Evolutionary conservation across 2,113 vertebrate genomes (phyloP).

Genomic region (Rhineura floridana): DNA sequence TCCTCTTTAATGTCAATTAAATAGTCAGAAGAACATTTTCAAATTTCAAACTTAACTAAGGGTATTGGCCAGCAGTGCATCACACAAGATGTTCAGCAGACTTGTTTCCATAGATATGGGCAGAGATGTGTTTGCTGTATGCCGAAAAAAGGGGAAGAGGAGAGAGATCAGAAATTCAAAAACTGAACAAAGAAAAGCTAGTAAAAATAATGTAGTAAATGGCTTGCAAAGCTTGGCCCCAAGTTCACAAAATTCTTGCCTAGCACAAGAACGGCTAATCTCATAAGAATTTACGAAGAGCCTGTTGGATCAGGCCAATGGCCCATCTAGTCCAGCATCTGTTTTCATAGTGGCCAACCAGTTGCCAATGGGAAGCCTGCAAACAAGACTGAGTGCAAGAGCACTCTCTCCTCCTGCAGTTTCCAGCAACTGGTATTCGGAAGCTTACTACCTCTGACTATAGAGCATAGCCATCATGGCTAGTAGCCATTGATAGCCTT

Average conservation of each 20-base stretch:
- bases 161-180: background rate
- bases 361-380: too few relatives aligned
- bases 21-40: conserved; percentile 2
- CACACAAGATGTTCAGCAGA: conserved; percentile 17
- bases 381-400: too few relatives aligned
- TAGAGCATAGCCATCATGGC: too few relatives aligned
- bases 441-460: too few relatives aligned
- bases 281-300: background rate
- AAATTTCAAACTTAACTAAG: conserved; percentile 9
- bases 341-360: too few relatives aligned
- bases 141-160: background rate
- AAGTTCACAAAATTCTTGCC: background rate
- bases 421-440: too few relatives aligned
- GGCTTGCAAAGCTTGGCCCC: background rate
- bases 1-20: conserved; percentile 24
- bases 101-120: conserved; percentile 1
- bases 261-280: background rate
- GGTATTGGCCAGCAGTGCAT: background rate
- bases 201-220: background rate
- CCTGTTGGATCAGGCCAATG: too few relatives aligned
- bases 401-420: too few relatives aligned
- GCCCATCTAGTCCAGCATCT: too few relatives aligned
- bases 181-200: background rate
- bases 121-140: background rate
- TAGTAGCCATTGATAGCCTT: too few relatives aligned